Percentiles rank a stretch among this genome's conserved stretches.
Evolutionary conservation across 2,797 vertebrate species (phyloP).

Genomic region (Microctenopoma lineatum): DNA sequence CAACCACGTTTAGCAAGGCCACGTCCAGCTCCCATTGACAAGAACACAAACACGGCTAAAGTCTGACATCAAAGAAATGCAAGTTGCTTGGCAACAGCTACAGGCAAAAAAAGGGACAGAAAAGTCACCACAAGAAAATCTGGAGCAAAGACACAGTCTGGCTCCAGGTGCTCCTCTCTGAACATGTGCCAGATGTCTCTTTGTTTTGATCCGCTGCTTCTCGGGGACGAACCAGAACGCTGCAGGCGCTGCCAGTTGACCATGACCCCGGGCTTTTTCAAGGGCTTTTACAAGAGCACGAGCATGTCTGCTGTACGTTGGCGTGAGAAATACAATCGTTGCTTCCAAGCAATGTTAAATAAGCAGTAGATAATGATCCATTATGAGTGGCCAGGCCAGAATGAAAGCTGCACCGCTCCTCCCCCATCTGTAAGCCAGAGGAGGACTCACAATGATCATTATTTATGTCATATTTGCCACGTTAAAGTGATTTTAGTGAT

Average conservation of each 20-base stretch:
- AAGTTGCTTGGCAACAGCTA: conserved; percentile 67
- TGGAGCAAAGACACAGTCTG: conserved; percentile 29
- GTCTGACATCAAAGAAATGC: conserved; percentile 21
- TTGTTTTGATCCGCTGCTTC: not conserved
- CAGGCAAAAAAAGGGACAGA: not conserved
- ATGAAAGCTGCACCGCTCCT: no score
- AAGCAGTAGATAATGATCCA: not conserved
- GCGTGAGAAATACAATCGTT: not conserved
- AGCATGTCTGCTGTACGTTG: not conserved
- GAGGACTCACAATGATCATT: no score
- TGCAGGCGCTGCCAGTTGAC: not conserved
- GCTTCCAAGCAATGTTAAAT: not conserved
- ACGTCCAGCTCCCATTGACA: not conserved
- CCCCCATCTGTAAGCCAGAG: no score
- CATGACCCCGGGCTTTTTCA: not conserved
- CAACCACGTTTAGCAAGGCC: not conserved
- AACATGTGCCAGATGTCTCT: not conserved
- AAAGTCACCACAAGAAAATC: conserved; percentile 21
- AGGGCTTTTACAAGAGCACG: not conserved
- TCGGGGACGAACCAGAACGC: conserved; percentile 1
- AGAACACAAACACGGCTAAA: conserved; percentile 17
- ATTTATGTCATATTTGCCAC: no score
- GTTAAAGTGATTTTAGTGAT: conserved; percentile 77
- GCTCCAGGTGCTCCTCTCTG: conserved; percentile 3
- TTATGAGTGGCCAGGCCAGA: no score